Evolutionary conservation across 1,140 invertebrate species (phyloP).

Genomic region (Pararge aegeria): DNA sequence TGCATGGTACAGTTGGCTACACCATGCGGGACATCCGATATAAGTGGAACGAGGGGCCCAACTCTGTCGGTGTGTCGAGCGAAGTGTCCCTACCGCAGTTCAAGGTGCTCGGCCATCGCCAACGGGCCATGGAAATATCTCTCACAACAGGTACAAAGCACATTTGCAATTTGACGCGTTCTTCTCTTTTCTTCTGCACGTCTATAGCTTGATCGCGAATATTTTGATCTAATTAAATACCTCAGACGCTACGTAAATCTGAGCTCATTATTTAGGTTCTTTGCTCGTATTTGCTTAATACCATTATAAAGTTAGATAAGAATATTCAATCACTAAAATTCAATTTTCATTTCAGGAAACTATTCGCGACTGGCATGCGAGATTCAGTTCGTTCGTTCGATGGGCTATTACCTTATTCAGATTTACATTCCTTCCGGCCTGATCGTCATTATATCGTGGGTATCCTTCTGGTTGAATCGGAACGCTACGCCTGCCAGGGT

Average conservation of each 20-base stretch:
- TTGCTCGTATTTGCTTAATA: background rate
- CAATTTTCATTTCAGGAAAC: slow-evolving; percentile 87
- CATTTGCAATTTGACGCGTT: slow-evolving; percentile 14
- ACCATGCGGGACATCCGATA: slow-evolving; percentile 98
- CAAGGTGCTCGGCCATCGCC: slow-evolving; percentile 94
- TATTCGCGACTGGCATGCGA: slow-evolving; percentile 98
- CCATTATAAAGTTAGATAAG: background rate
- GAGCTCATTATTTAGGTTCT: slow-evolving; percentile 3
- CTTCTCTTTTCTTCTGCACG: slow-evolving; percentile 34
- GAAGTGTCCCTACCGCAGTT: slow-evolving; percentile 97
- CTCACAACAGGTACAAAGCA: slow-evolving; percentile 90
- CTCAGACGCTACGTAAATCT: slow-evolving; percentile 18
- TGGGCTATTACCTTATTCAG: slow-evolving; percentile 99
- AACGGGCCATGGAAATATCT: slow-evolving; percentile 94
- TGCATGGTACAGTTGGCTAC: slow-evolving; percentile 92
- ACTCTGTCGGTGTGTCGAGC: slow-evolving; percentile 94
- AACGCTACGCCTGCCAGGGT: slow-evolving; percentile 98
- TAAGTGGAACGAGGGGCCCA: slow-evolving; percentile 96
- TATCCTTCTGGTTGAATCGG: slow-evolving; percentile 95
- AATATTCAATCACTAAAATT: background rate
- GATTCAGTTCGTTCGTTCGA: slow-evolving; percentile 97
- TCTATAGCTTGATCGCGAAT: slow-evolving; percentile 25
- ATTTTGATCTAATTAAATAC: slow-evolving; percentile 13
- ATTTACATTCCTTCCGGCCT: slow-evolving; percentile 99
- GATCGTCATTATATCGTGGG: slow-evolving; percentile 99